Conservation (phyloP, 1,140 invertebrate species). For the Colletes gigas region DNA sequence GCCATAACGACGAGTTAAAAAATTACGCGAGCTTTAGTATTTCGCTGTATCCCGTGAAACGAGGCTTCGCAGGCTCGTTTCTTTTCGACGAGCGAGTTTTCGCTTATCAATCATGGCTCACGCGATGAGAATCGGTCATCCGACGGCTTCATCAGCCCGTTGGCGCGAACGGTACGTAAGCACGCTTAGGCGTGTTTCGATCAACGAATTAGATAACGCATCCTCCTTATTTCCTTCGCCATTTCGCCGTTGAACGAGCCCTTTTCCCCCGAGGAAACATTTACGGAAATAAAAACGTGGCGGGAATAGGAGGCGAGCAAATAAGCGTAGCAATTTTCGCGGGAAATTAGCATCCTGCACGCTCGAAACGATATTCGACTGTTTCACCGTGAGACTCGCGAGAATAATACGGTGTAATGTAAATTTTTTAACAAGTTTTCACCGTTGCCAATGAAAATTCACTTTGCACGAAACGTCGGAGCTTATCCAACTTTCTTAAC, state of each 20-base stretch:
- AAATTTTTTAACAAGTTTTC: neutral
- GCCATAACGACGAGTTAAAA: neutral
- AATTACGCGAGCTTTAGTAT: neutral
- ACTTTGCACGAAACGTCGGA: neutral
- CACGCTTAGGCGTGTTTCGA: no score
- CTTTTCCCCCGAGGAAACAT: neutral
- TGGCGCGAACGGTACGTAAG: neutral
- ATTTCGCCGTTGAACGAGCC: conserved; percentile 10
- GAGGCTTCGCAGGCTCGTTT: neutral
- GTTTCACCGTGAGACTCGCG: no score
- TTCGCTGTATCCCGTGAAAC: neutral
- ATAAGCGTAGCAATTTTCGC: conserved; percentile 13
- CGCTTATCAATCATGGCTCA: conserved; percentile 14
- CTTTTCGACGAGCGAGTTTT: neutral
- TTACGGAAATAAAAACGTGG: neutral
- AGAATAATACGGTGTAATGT: conserved; percentile 11
- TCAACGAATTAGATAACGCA: neutral
- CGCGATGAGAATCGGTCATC: conserved; percentile 30
- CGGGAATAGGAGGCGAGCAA: neutral
- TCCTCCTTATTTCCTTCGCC: neutral
- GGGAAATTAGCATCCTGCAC: conserved; percentile 14
- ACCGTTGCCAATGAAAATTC: neutral
- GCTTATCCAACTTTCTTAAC: neutral
- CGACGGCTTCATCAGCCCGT: conserved; percentile 20
- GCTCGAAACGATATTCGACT: neutral